Evolutionary conservation across 2,888 invertebrate species (phyloP), one percentile per base, ranked within the genome.

Genomic region (Morinoia aosen): DNA sequence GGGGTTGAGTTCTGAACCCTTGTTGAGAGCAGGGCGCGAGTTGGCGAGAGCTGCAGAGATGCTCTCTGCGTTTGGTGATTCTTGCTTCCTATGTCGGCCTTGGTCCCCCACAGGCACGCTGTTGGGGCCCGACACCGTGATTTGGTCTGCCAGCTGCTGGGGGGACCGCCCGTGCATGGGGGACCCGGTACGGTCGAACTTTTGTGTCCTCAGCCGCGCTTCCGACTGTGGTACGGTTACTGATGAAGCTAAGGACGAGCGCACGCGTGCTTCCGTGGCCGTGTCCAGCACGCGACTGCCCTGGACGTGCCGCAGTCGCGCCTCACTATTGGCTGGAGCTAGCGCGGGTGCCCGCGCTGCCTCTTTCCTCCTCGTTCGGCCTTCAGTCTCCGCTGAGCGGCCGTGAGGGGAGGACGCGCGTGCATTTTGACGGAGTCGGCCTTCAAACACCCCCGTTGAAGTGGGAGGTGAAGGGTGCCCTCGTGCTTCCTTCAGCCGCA

Each of bases 81-180:
- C 93, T 12, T 39, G 25, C 16, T n/a, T 33, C 10, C 33, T 19
- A 48, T 61, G 95, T 4, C 48, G 40, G 5, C 61, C 64, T 2
- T 61, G 61, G 64, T 8, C 25, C 7, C 25, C 64, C 25, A 19
- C 40, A n/a, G 64, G 48, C 11, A 64, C 61, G 40, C 61, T 39
- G 57, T 94, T 94, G 58, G 33, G 16, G 11, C 61, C 96, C 39
- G 96, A 96, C 48, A 91, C 61, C 7, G 96, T 96, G 95, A 96
- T 96, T 58, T 96, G 96, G 58, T 96, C 96, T 7, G 90, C 90
- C 39, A 96, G 94, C 58, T 94, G 95, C 39, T 95, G 95, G 33
- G 95, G 95, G 10, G 93, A 93, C 57, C 10, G 93, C 40, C 61
- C 64, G n/a, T 58, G 64, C 40, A 25, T 61, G 25, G 95, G 64